phyloP scores from a whole-genome alignment of 2,113 vertebrate species.

The Pygoscelis adeliae region DNA sequence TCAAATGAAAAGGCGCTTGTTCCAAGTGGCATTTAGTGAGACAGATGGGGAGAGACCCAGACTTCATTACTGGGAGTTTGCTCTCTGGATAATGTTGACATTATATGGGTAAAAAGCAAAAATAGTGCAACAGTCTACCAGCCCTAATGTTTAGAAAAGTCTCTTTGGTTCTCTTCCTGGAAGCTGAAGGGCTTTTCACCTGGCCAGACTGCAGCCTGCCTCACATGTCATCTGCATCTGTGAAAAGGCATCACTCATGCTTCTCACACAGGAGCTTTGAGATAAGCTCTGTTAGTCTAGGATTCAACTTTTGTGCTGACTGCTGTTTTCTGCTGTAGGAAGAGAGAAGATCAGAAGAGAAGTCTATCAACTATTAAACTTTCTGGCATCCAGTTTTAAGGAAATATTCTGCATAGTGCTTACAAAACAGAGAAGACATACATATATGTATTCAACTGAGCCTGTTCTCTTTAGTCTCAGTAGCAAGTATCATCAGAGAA shows the following conservation, averaged over 20 bases:
- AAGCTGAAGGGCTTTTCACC: neutral
- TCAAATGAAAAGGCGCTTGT: slow-evolving; percentile 77
- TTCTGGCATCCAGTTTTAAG: neutral
- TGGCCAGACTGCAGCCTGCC: neutral
- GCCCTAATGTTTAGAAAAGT: neutral
- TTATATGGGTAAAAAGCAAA: slow-evolving; percentile 28
- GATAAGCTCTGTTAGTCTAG: neutral
- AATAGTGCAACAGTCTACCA: neutral
- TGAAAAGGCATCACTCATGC: neutral
- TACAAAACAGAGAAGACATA: neutral
- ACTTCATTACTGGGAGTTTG: slow-evolving; percentile 71
- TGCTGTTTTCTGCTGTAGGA: neutral
- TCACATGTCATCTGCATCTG: neutral
- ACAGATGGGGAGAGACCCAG: slow-evolving; percentile 67
- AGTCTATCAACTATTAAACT: neutral
- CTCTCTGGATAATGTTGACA: slow-evolving; percentile 53
- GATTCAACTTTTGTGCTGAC: neutral
- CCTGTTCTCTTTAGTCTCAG: neutral
- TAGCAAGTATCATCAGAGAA: neutral
- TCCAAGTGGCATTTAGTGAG: slow-evolving; percentile 81
- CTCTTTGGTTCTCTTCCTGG: neutral
- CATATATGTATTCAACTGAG: neutral
- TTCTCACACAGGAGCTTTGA: neutral
- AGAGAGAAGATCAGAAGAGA: neutral
- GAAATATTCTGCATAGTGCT: neutral